Evolutionary conservation across 2,888 invertebrate genomes (phyloP), one percentile per base, ranked within the genome.

Genomic region (Keiferia lycopersicella): DNA sequence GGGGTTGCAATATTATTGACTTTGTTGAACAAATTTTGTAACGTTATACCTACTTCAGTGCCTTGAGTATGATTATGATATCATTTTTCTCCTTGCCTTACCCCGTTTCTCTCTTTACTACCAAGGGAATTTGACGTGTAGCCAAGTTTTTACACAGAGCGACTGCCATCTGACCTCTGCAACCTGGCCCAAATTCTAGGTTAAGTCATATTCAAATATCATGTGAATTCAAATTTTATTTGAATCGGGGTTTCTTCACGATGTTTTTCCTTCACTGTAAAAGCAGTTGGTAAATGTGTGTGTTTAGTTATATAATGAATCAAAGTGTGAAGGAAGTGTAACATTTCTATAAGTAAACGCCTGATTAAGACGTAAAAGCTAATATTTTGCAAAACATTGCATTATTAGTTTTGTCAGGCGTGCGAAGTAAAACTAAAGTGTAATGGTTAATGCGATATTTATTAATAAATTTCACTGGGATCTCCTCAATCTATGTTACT

Each of bases 391-490:
- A 50, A 18, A 16, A 4, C n/a, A 57, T 57, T 57, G 16, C 34
- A 6, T n/a, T 57, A 39, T 2, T 6, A n/a, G 2, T 57, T 30
- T 57, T 16, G 14, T 14, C 41, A 48, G 61, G 51, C 18, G 61
- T 50, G 26, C 12, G 60, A 18, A 66, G 34, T 57, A 64, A 71
- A 75, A 65, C 68, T 50, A 58, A 65, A 51, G 57, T 11, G 59
- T 22, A 87, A 83, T 88, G 88, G 85, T 87, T 90, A 91, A 90
- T 91, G 87, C 87, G 84, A 86, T 90, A 89, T 91, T 91, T 91
- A 91, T 90, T 91, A 86, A 85, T 89, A 87, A 89, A 85, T 87
- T 90, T 91, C 90, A 90, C 87, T 88, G 88, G 89, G 83, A 86
- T 88, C 83, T 87, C 80, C 83, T 86, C 89, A 84, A 83, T 86